phyloP scores from a whole-genome alignment of 2,888 invertebrate genomes.

The Heteropelma amictum region DNA sequence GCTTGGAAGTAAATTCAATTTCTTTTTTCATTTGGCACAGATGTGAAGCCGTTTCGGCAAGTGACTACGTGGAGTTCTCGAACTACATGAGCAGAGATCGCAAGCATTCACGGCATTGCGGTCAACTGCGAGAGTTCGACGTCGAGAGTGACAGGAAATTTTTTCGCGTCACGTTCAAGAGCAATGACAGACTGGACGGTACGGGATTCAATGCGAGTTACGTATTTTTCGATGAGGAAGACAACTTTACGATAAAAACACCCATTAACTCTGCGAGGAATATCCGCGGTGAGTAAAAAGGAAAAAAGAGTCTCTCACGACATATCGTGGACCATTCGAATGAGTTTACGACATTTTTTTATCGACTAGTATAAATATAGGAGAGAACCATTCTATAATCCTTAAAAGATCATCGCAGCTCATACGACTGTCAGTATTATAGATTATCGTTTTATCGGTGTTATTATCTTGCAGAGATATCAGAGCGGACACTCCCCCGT shows the following conservation, averaged over 20 bases:
- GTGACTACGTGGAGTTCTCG: conserved; percentile 97
- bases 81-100: conserved; percentile 95
- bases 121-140: conserved; percentile 88
- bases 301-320: background rate
- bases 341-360: background rate
- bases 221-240: conserved; percentile 88
- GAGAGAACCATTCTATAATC: too few relatives aligned
- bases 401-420: too few relatives aligned
- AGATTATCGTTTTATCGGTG: too few relatives aligned
- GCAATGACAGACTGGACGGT: conserved; percentile 95
- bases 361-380: background rate
- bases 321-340: background rate
- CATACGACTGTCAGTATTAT: too few relatives aligned
- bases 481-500: too few relatives aligned
- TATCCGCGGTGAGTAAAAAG: conserved; percentile 56
- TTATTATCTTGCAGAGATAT: too few relatives aligned
- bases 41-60: conserved; percentile 93
- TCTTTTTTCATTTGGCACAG: conserved; percentile 79
- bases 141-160: conserved; percentile 94
- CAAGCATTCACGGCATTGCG: conserved; percentile 93
- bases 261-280: conserved; percentile 65
- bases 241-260: conserved; percentile 79
- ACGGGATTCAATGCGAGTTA: conserved; percentile 96
- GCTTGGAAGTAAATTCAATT: background rate
- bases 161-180: conserved; percentile 96